Base-by-base conservation (phyloP, 2,797 vertebrate species). In the Sebastes elongatus region DNA sequence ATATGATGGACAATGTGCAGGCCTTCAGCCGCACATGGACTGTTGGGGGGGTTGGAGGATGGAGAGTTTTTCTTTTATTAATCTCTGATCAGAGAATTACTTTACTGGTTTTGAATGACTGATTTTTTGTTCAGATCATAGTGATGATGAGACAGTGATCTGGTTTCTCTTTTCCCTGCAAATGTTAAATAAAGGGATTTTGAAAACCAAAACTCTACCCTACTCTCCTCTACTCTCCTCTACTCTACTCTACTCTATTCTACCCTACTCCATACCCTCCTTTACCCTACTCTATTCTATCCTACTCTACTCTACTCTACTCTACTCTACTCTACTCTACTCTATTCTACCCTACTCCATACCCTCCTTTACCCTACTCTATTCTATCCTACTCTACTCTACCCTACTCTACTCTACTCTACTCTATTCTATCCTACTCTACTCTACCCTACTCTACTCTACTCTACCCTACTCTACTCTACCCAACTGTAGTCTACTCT, bases 291-390 rank as follows among this genome's bases (percentile, higher is more conserved):
- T 52, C 46, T 52, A 52, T 3, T 4, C 25, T 27, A 27, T 3
- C 1, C 18, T 25, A 56, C 22, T 6, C 4, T 55, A 4, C 23
- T 27, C 23, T 52, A 0, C 46, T 1, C 16, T 25, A 55, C 10
- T 6, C 4, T 55, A 4, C 23, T 27, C 23, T 52, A 0, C 46
- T 20, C 46, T 20, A 23, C 46, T 2, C 20, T 2, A 52, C 49
- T 52, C 46, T 52, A 52, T 1, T 4, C 25, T 27, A 0, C 49
- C 2, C 16, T 46, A 14, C n/a, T 10, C 46, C n/a, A n/a, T 20
- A 42, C 4, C 3, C 23, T 56, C 23, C 7, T 93, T 93, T 14
- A 4, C 18, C 10, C 28, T 18, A 14, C 4, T 1, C 55, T 25
- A 25, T 1, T 2, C 18, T 25, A 56, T 5, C 1, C 4, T 25